Conservation (phyloP, 2,113 vertebrate species). For the Gobius niger region DNA sequence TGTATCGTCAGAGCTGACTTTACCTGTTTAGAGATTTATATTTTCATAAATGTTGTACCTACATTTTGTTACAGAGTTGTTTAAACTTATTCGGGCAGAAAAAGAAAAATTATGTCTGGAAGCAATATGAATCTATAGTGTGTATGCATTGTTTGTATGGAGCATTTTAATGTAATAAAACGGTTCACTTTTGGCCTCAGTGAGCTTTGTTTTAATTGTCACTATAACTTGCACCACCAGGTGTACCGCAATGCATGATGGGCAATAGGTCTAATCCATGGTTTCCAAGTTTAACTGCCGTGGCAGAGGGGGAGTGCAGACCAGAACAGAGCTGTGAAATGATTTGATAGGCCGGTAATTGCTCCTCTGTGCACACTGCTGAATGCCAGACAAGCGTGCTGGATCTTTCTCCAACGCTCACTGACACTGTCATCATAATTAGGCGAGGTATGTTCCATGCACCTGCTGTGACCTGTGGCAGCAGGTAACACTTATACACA, state of each 20-base stretch:
- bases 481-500: constrained; percentile 22
- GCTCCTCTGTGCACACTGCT: constrained; percentile 37
- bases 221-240: background rate
- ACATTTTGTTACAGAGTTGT: constrained; percentile 99
- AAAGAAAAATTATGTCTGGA: constrained; percentile 82
- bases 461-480: constrained; percentile 45
- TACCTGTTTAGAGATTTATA: constrained; percentile 99
- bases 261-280: constrained; percentile 24
- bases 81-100: constrained; percentile 85
- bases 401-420: constrained; percentile 57
- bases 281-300: background rate
- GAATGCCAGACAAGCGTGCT: constrained; percentile 55
- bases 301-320: constrained; percentile 21
- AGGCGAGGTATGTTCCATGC: constrained; percentile 31
- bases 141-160: constrained; percentile 99
- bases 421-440: constrained; percentile 64
- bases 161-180: constrained; percentile 88
- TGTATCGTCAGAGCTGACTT: constrained; percentile 93
- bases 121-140: constrained; percentile 91
- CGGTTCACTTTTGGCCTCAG: constrained; percentile 76
- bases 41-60: constrained; percentile 99
- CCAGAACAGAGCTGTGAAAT: constrained; percentile 35
- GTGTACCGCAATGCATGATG: constrained; percentile 19
- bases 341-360: constrained; percentile 67
- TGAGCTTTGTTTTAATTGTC: constrained; percentile 16